A percentile compares a stretch with the other conserved stretches of the same genome.
Conservation (phyloP, 2,113 vertebrate species). For the Proterorhinus semilunaris region DNA sequence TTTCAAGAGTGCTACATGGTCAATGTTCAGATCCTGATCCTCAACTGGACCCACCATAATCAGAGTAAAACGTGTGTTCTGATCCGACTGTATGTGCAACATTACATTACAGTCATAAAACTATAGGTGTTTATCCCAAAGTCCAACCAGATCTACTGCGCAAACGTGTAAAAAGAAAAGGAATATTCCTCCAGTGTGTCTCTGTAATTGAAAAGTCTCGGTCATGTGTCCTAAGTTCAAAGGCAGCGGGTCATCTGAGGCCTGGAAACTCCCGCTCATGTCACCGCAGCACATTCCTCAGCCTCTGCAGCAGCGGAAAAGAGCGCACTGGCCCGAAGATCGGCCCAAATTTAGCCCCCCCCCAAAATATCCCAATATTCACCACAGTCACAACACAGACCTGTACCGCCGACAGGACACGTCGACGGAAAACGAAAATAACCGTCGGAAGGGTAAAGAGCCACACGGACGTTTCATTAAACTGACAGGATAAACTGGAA, state of each 20-base stretch:
- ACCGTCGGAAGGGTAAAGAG: slow-evolving; percentile 2
- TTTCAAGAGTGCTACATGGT: no score
- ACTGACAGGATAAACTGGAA: no score
- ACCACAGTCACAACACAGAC: slow-evolving; percentile 44
- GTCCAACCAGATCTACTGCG: no score
- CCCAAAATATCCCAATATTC: slow-evolving; percentile 35
- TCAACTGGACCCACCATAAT: no score
- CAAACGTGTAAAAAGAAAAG: not conserved
- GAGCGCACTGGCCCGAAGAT: slow-evolving; percentile 35
- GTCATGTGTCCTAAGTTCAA: not conserved
- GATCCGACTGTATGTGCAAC: no score
- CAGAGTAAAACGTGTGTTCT: no score
- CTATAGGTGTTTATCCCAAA: no score
- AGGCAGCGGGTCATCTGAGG: slow-evolving; percentile 64
- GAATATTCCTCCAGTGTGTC: not conserved
- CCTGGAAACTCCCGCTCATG: slow-evolving; percentile 67
- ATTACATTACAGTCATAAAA: no score
- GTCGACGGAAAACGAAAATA: slow-evolving; percentile 58
- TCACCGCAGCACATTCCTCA: slow-evolving; percentile 54
- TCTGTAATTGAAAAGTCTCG: not conserved
- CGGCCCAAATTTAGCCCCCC: not conserved
- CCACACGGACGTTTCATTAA: no score
- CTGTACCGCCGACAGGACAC: slow-evolving; percentile 22
- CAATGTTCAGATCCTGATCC: no score
- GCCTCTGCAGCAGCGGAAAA: slow-evolving; percentile 60